phyloP scores from a whole-genome alignment of 2,113 vertebrate species.

The Mandrillus leucophaeus region DNA sequence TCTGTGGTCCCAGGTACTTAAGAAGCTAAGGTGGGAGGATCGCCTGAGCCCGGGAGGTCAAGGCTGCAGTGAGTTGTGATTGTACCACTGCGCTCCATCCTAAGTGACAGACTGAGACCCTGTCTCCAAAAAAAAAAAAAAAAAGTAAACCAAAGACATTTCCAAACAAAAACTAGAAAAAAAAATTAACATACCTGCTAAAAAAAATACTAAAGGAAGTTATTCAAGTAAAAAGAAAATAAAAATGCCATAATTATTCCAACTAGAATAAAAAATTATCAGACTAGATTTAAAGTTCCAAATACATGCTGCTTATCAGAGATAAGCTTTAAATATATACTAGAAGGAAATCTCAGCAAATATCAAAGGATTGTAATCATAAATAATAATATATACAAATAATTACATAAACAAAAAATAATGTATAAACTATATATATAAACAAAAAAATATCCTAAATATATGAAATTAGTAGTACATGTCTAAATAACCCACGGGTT shows the following conservation, averaged over 20 bases:
- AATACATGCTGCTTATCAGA: not conserved
- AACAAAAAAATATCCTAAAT: not conserved
- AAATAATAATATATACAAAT: not conserved
- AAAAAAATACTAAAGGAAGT: not conserved
- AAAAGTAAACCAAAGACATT: not conserved
- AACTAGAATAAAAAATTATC: not conserved
- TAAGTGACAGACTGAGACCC: not conserved
- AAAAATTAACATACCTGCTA: not conserved
- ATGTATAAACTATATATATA: not conserved
- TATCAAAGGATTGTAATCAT: not conserved
- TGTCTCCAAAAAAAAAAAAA: not conserved
- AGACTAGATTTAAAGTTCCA: not conserved
- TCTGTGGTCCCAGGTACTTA: too few species aligned
- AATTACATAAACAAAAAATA: not conserved
- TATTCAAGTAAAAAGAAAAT: slow-evolving; percentile 16
- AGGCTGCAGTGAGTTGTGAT: not conserved
- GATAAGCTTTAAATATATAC: slow-evolving; percentile 11
- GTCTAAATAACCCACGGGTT: not conserved
- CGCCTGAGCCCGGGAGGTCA: not conserved
- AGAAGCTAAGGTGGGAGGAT: too few species aligned
- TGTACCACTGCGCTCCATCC: not conserved
- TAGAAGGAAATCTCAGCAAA: not conserved
- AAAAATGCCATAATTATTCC: not conserved
- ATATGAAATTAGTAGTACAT: not conserved
- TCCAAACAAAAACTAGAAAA: slow-evolving; percentile 31